Conservation (phyloP, 2,113 vertebrate species). For the Xenopus laevis region DNA sequence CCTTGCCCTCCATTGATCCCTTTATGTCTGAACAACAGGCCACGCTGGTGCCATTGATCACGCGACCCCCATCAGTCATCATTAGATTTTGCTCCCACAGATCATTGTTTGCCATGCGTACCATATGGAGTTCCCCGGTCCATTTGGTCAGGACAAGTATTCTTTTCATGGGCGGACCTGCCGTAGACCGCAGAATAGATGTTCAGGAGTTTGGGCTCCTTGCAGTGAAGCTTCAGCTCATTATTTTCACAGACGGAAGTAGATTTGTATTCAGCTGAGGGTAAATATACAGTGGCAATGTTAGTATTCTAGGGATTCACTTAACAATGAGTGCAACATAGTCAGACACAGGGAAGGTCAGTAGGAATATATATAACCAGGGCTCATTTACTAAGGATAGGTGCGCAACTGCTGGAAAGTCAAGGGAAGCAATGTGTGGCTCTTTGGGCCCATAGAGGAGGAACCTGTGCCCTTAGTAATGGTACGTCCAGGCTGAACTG, state of each 20-base stretch:
- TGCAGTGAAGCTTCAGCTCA: conserved; percentile 81
- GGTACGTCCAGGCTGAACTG: too few species aligned
- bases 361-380: background rate
- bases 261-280: conserved; percentile 85
- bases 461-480: background rate
- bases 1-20: too few species aligned
- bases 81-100: too few species aligned
- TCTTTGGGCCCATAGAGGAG: background rate
- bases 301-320: background rate
- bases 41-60: conserved; percentile 34
- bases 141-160: conserved; percentile 64
- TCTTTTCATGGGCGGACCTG: conserved; percentile 62
- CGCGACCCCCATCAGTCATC: too few species aligned
- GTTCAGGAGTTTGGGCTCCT: conserved; percentile 81
- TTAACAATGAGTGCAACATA: background rate
- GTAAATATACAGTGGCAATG: conserved; percentile 22
- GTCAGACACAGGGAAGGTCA: background rate
- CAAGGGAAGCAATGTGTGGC: too few species aligned
- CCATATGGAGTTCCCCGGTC: conserved; percentile 45
- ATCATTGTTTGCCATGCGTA: background rate
- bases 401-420: too few species aligned
- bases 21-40: conserved; percentile 48
- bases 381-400: too few species aligned
- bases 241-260: conserved; percentile 83
- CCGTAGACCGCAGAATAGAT: conserved; percentile 90